These are phyloP conservation scores for Myotis daubentonii DNA, from an alignment of 2,797 vertebrate genomes.

Conservation along the genomic window DNA sequence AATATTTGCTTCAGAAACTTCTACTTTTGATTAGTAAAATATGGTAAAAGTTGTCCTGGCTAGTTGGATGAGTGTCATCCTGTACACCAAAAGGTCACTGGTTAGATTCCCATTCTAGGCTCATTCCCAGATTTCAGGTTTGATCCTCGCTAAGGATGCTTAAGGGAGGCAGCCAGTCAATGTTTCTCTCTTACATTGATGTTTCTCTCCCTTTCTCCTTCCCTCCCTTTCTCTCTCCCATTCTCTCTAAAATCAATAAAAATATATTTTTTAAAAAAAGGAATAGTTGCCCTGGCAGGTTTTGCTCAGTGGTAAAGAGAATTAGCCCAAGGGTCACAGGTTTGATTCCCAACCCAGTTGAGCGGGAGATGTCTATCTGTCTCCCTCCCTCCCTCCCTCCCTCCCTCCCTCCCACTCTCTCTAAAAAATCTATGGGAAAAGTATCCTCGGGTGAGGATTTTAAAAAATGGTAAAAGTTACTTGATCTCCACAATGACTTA, in stretches of 20 bases:
- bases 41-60: not conserved
- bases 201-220: not conserved
- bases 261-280: not conserved
- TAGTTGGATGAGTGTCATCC: not conserved
- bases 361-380: too few relatives aligned
- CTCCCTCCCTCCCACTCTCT: not conserved
- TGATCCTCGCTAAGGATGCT: not conserved
- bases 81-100: not conserved
- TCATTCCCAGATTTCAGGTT: not conserved
- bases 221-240: too few relatives aligned
- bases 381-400: too few relatives aligned
- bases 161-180: not conserved
- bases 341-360: not conserved
- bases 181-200: not conserved
- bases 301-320: not conserved
- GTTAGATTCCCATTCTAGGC: not conserved
- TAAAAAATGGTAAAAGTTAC: not conserved
- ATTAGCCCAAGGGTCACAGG: not conserved
- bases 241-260: not conserved
- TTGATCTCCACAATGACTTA: not conserved
- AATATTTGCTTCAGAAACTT: constrained; percentile 37
- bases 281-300: not conserved
- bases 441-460: not conserved
- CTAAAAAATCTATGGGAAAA: not conserved
- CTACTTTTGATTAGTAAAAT: constrained; percentile 31